Evolutionary conservation across 2,113 vertebrate genomes (phyloP).

Genomic region (Notarius lentiginosus): DNA sequence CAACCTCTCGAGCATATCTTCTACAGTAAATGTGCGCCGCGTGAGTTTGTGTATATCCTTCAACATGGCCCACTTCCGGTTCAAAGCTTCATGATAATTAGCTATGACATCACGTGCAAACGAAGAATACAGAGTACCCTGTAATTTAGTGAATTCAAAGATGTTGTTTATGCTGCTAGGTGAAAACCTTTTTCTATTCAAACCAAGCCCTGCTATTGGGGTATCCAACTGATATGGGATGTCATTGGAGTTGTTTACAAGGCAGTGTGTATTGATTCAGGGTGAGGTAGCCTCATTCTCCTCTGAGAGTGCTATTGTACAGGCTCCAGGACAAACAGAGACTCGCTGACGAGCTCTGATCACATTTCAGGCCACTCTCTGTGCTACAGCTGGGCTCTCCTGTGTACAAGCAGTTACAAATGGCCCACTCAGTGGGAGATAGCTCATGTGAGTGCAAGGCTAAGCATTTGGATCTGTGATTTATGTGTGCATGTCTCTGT

Average conservation of each 20-base stretch:
- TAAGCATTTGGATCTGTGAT: constrained; percentile 45
- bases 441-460: constrained; percentile 32
- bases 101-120: not conserved
- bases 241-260: constrained; percentile 55
- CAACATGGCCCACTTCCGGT: no score
- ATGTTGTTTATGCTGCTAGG: constrained; percentile 3
- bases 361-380: constrained; percentile 50
- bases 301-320: constrained; percentile 40
- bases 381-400: constrained; percentile 45
- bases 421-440: constrained; percentile 37
- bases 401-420: constrained; percentile 46
- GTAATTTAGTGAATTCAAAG: constrained; percentile 6
- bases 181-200: constrained; percentile 23
- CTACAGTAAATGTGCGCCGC: no score
- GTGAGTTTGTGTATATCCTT: no score
- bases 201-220: not conserved
- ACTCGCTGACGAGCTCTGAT: constrained; percentile 38
- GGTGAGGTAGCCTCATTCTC: constrained; percentile 46
- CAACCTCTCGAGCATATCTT: no score
- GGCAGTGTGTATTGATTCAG: constrained; percentile 51
- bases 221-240: constrained; percentile 38
- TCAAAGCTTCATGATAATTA: no score
- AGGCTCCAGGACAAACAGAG: constrained; percentile 53
- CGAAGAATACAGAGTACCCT: not conserved
- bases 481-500: constrained; percentile 28